These are phyloP conservation scores for Acanthosepion pharaonis DNA, from an alignment of 2,888 invertebrate genomes.

Conservation along the genomic window DNA sequence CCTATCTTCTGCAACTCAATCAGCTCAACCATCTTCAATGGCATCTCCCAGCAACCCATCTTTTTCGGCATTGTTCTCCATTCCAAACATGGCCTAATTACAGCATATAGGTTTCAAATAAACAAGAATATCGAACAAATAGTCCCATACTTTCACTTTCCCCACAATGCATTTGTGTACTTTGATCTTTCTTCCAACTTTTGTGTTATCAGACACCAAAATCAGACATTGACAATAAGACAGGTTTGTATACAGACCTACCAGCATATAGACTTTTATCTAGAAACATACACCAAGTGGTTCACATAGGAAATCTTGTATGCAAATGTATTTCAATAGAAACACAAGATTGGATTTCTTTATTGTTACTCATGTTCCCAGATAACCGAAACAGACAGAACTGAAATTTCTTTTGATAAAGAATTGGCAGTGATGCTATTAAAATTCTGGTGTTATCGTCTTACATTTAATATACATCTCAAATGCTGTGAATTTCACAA, in stretches of 20 bases:
- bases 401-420: not conserved
- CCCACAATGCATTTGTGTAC: not conserved
- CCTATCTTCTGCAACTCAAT: not conserved
- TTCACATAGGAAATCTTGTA: not conserved
- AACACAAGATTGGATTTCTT: not conserved
- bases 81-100: not conserved
- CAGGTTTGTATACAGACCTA: not conserved
- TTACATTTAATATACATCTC: not conserved
- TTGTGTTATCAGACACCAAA: not conserved
- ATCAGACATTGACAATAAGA: not conserved
- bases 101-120: not conserved
- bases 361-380: not conserved
- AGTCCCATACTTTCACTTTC: not conserved
- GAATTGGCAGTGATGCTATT: not conserved
- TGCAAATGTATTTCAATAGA: not conserved
- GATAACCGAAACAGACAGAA: not conserved
- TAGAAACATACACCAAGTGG: not conserved
- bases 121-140: constrained; percentile 3
- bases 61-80: not conserved
- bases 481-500: not conserved
- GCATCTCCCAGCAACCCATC: not conserved
- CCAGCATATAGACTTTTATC: not conserved
- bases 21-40: not conserved
- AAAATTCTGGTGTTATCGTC: not conserved
- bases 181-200: constrained; percentile 21